Base-by-base conservation (phyloP, 2,888 invertebrate genomes). In the Ommatoiulus sabulosus region DNA sequence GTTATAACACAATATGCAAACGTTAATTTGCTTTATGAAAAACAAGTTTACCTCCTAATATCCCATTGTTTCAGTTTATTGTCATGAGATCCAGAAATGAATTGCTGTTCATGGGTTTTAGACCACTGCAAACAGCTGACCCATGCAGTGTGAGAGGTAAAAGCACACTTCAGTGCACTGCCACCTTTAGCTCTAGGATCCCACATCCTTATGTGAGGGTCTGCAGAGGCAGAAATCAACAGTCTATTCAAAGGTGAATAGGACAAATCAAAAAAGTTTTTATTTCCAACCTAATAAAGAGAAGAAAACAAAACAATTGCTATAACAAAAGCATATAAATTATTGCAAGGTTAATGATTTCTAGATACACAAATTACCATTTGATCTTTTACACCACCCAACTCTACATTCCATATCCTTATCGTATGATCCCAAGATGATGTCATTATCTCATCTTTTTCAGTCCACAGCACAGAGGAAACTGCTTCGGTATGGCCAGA, bases 361-460 rank as follows among this genome's bases (percentile, higher is more conserved):
- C 20, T n/a, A n/a, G n/a, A 35, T 48, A 44, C 8, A 15, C 48
- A 17, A 85, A 4, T 87, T 90, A 92, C 95, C 91, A 97, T 94
- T 93, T 97, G 97, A 84, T 95, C 95, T 92, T 96, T 97, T 85
- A 97, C 95, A 63, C 96, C 96, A 87, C 96, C 97, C 87, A 96
- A 93, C 91, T 97, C 96, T 85, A 97, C 94, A 93, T 99, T 99
- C 99, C 99, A 99, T 10, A 98, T 92, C 92, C 97, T 96, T 20
- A 99, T 94, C 0, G 98, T 96, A 92, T 99, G 98, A 93, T 99
- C 99, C 98, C 98, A 98, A 0, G 98, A 97, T 88, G 96, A 95
- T 0, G 98, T 97, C 10, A 97, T 94, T 2, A 98, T 93, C 90
- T 96, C 96, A 90, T 95, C 94, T 89, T 94, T 94, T 91, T 96